Base-by-base conservation (phyloP, 2,797 vertebrate species). In the Rhinophrynus dorsalis region DNA sequence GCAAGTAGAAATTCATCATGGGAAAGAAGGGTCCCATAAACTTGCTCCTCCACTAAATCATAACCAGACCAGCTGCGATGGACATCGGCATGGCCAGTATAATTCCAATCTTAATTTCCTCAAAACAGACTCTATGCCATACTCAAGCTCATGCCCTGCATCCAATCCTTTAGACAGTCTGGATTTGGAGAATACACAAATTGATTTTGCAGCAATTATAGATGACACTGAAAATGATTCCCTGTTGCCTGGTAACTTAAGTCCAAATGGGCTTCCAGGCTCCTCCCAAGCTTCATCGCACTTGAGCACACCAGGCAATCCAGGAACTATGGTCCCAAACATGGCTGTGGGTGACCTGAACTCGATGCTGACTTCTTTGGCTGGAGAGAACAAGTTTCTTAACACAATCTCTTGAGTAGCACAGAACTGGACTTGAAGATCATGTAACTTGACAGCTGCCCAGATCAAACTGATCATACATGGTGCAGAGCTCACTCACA, bases 331-430 rank as follows among this genome's bases (percentile, higher is more conserved):
- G 58, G 82, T 94, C 48, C 91, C 93, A 77, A 99, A 99, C 88
- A 99, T 99, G 95, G 96, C 95, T 1, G 93, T 99, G 47, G 95
- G 95, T 1, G 97, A 98, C 82, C 96, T 99, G 96, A 97, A 91
- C 23, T 95, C 96, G 78, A 94, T 98, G 90, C 80, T 99, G 78
- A 95, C 93, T 75, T 95, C 95, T 2, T 79, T 99, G 76, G 94
- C 95, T n/a, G 96, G 95, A 51, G 96, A 98, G 77, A 98, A 94
- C 81, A 95, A 98, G 79, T 98, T 96, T 78, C 93, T 99, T 80
- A 98, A 95, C 79, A 94, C 90, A 3, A 82, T 92, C 59, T 90
- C 90, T 60, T 93, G 82, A 78, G 74, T 37, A 38, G 17, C 29
- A 10, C 37, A 30, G 8, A 45, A 12, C 10, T 45, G n/a, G 11